Evolutionary conservation across 1,140 invertebrate species (phyloP), one percentile per base, ranked within the genome.

Genomic region (Cheumatopsyche charites): DNA sequence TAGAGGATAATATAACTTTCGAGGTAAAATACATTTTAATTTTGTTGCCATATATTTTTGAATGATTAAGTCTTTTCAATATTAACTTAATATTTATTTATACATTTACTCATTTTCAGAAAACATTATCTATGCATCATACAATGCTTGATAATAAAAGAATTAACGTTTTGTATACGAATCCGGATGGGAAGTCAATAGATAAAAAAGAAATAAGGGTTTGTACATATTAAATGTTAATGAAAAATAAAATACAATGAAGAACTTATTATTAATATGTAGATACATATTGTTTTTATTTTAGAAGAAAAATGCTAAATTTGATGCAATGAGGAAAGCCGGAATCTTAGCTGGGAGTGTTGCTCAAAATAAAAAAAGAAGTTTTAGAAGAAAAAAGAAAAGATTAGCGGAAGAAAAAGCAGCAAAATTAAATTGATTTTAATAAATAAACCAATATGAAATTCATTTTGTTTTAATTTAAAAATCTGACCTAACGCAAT

Each of bases 81-180:
- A 13, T 49, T 49, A 49, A n/a, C 13, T 15, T 3, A 21, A 3
- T 5, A 49, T 49, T 49, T 21, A 3, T 4, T 58, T 26, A 58
- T 73, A 75, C 17, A 17, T 61, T 77, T 73, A n/a, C 73, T 73
- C 78, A 47, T 67, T 77, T 79, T 63, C 77, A 86, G 83, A 86
- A 85, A 85, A 83, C 76, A 47, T 74, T 87, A 4, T 80, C 82
- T 4, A 74, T 86, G 63, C 80, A 86, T 75, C 78, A 84, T 41
- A 79, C 84, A 2, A 77, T 78, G 13, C 12, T 87, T 5, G 81
- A 81, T 21, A 81, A 81, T 9, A 77, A 81, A 36, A 79, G 78
- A 70, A 82, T 86, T 65, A 85, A 82, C 49, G 84, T 87, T 42
- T 58, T 82, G 73, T 83, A 83, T 72, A 82, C 82, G 5, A 70